A percentile compares a stretch with the other conserved stretches of the same genome.
phyloP scores from a whole-genome alignment of 2,888 invertebrate genomes.

The Agapetus fuscipes region DNA sequence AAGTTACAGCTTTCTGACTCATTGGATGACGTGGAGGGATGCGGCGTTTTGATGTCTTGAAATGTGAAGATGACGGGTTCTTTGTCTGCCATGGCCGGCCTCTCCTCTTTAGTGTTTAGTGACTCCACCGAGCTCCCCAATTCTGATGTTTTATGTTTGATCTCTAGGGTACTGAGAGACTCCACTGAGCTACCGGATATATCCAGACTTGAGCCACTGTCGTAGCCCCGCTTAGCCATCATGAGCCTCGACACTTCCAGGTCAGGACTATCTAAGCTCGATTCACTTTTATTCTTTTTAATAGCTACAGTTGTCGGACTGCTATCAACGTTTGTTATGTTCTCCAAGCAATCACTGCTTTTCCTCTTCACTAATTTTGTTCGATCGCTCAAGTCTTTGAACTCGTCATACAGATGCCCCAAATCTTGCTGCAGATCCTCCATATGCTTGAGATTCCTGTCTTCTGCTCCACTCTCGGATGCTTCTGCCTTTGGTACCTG shows the following conservation, averaged over 20 bases:
- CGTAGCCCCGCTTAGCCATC: slow-evolving; percentile 35
- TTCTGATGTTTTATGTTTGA: too few relatives aligned
- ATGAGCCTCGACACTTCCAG: slow-evolving; percentile 42
- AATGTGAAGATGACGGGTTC: slow-evolving; percentile 7
- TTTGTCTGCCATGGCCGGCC: background rate
- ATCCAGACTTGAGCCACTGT: slow-evolving; percentile 40
- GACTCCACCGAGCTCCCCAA: background rate
- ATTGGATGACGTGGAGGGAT: slow-evolving; percentile 30
- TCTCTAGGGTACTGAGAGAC: slow-evolving; percentile 34
- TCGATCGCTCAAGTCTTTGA: too few relatives aligned
- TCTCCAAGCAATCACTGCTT: background rate
- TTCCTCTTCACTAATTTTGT: background rate
- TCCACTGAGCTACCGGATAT: slow-evolving; percentile 44
- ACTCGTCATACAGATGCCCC: too few relatives aligned
- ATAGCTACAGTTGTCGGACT: slow-evolving; percentile 30
- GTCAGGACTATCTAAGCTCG: slow-evolving; percentile 42
- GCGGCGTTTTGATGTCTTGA: slow-evolving; percentile 11
- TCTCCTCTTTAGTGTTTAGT: slow-evolving; percentile 2
- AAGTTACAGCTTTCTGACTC: too few relatives aligned
- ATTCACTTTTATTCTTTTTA: slow-evolving; percentile 45
- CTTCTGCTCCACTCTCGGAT: too few relatives aligned
- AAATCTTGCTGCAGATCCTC: too few relatives aligned
- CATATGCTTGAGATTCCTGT: too few relatives aligned
- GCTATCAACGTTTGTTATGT: background rate
- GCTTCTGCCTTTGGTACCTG: background rate